Percentiles rank a stretch among this genome's conserved stretches.
Evolutionary conservation across 2,113 vertebrate genomes (phyloP).

Genomic region (Catharus bicknelli): DNA sequence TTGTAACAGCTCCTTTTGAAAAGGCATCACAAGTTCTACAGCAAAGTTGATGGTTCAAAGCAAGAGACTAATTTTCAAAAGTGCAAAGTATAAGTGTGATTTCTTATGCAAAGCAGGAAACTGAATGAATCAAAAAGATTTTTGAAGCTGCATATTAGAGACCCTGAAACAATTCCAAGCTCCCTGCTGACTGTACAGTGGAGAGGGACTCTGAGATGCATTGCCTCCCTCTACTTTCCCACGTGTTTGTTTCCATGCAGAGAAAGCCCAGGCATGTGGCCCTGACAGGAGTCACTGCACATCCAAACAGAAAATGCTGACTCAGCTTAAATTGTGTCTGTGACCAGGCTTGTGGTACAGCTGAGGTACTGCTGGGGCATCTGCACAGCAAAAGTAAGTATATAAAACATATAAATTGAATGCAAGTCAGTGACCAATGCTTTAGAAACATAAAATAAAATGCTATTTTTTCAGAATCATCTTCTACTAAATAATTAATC

Average conservation of each 20-base stretch:
- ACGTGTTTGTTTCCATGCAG: background rate
- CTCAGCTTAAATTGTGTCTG: background rate
- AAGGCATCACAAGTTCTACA: background rate
- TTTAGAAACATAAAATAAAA: background rate
- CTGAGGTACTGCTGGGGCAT: background rate
- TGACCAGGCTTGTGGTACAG: background rate
- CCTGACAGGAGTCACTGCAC: background rate
- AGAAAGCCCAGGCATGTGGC: background rate
- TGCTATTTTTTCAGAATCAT: background rate
- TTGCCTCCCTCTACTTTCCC: background rate
- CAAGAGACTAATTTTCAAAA: background rate
- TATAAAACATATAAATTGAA: background rate
- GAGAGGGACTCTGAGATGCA: background rate
- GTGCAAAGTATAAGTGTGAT: background rate
- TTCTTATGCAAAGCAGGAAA: background rate
- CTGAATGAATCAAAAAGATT: background rate
- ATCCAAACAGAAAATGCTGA: background rate
- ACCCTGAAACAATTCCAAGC: background rate
- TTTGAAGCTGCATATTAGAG: background rate
- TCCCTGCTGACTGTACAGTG: background rate
- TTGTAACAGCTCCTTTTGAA: background rate
- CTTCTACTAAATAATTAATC: background rate
- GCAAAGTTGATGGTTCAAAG: background rate
- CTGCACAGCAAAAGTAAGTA: background rate
- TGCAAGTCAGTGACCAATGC: fast-evolving